A percentile compares a stretch with the other conserved stretches of the same genome.
These are phyloP conservation scores for Oryzias javanicus DNA, from an alignment of 2,113 vertebrate genomes.

Conservation along the genomic window DNA sequence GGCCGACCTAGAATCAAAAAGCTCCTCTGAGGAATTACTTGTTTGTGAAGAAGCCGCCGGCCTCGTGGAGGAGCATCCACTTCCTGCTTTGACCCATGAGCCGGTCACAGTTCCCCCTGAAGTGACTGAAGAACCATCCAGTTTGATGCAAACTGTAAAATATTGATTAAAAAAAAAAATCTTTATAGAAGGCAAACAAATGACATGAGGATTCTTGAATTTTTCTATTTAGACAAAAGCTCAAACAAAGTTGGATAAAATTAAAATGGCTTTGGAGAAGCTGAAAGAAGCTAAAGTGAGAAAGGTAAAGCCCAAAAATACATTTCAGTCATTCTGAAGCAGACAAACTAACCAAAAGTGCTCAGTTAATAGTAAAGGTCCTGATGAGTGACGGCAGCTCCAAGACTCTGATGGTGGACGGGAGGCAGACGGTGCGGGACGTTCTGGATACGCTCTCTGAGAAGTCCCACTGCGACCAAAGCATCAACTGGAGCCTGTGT, in stretches of 20 bases:
- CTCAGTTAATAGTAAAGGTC: slow-evolving; percentile 87
- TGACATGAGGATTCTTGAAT: neutral
- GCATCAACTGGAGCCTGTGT: slow-evolving; percentile 86
- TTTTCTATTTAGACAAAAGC: slow-evolving; percentile 77
- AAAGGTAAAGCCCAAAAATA: slow-evolving; percentile 76
- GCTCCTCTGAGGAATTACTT: neutral
- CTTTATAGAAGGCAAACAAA: neutral
- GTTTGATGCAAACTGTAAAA: slow-evolving; percentile 10
- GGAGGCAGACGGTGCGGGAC: slow-evolving; percentile 85
- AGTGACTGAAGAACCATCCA: neutral
- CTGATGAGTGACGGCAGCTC: slow-evolving; percentile 86
- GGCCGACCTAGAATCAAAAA: slow-evolving; percentile 82
- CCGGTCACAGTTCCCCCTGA: neutral
- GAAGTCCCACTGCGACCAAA: slow-evolving; percentile 90
- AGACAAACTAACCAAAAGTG: neutral
- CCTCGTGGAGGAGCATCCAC: neutral
- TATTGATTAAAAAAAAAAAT: neutral
- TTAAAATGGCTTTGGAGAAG: slow-evolving; percentile 89
- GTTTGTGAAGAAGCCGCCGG: neutral
- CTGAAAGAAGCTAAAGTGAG: slow-evolving; percentile 91
- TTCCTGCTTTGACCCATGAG: neutral
- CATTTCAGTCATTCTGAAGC: neutral
- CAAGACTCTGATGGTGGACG: slow-evolving; percentile 93
- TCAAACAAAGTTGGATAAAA: slow-evolving; percentile 86
- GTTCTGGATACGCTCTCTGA: slow-evolving; percentile 89